Percentiles rank a stretch among this genome's conserved stretches.
Conservation (phyloP, 1,140 invertebrate species). For the Artemia franciscana region DNA sequence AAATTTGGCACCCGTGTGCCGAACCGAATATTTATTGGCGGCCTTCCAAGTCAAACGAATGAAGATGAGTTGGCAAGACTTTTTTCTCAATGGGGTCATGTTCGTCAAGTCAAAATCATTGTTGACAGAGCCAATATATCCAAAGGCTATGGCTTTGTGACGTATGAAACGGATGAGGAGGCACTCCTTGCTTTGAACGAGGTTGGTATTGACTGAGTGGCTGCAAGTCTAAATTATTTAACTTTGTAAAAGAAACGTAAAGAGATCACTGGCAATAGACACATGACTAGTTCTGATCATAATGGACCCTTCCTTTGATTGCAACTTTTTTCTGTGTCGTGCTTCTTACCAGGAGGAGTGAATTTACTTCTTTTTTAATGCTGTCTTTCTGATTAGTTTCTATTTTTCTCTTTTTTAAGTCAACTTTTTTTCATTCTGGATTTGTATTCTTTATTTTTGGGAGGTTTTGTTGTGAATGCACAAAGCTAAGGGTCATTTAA, state of each 20-base stretch:
- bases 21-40: conserved; percentile 81
- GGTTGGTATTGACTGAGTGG: conserved; percentile 1
- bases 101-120: conserved; percentile 83
- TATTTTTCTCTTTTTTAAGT: no score
- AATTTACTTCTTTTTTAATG: conserved; percentile 1
- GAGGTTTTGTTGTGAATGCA: no score
- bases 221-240: not conserved
- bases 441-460: no score
- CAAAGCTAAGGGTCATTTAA: no score
- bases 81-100: conserved; percentile 64
- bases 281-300: no score
- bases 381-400: not conserved
- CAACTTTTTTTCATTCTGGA: no score
- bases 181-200: conserved; percentile 32
- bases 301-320: no score
- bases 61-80: conserved; percentile 56
- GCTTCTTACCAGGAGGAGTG: not conserved
- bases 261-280: no score
- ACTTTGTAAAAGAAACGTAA: not conserved
- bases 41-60: conserved; percentile 64
- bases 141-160: conserved; percentile 86
- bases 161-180: conserved; percentile 76
- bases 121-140: conserved; percentile 75
- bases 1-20: conserved; percentile 42
- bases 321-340: conserved; percentile 16